Evolutionary conservation across 2,888 invertebrate genomes (phyloP), one percentile per base, ranked within the genome.

Genomic region (Tridacna gigas): DNA sequence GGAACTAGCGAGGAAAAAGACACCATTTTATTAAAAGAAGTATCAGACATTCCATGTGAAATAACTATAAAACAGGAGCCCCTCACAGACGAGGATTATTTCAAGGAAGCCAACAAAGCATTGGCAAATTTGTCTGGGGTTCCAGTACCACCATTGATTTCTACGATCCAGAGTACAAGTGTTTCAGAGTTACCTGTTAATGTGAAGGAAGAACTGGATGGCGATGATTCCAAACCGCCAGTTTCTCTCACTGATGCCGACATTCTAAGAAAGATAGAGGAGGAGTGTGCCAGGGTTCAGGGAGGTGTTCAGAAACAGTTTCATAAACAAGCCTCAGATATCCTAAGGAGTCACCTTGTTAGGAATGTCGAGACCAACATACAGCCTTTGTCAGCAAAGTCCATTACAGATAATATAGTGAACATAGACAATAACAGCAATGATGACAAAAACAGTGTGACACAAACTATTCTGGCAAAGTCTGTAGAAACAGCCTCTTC

Each of bases 31-130:
- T 47, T 81, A 48, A 79, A 66, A 56, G 83, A 86, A 60, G 75
- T 77, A 12, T 82, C 86, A 47, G 80, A 83, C 47, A 79, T 77
- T 28, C 79, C 79, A 61, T 77, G 74, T 74, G 77, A 81, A n/a
- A 61, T 86, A 7, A 71, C 48, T 51, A 82, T 83, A 20, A 79
- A 77, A 71, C 81, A 83, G n/a, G 80, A 79, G 51, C 77, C 79
- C 20, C 67, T 75, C 45, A 51, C 71, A 37, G 80, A 76, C 20
- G 71, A 65, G 66, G 83, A 85, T 0, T 96, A 97, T 78, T 97
- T 98, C 86, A 96, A 97, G 75, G 98, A 98, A 94, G 98, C 98
- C 3, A 98, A 98, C 94, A 97, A 97, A 0, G 98, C 98, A 0
- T 95, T 98, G 48, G 97, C 97, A 94, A 97, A 97, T 90, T 95